A percentile compares a stretch with the other conserved stretches of the same genome.
Evolutionary conservation across 2,797 vertebrate genomes (phyloP).

Genomic region (Emydoidea blandingii): DNA sequence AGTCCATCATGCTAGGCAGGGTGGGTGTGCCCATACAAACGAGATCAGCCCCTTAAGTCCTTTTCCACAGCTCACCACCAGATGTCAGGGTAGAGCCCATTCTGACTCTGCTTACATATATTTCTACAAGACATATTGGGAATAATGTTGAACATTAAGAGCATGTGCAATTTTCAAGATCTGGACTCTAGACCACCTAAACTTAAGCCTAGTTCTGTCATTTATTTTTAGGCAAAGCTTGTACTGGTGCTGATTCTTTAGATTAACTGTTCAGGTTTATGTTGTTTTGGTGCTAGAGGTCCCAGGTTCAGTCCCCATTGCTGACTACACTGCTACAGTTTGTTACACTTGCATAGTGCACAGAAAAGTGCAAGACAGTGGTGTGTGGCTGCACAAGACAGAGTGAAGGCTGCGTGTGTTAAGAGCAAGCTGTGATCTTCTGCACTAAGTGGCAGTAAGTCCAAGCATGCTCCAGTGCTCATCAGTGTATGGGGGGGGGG

Average conservation of each 20-base stretch:
- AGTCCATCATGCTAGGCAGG: too few relatives aligned
- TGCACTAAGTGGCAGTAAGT: background rate
- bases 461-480: background rate
- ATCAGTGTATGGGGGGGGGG: background rate
- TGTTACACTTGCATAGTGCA: background rate
- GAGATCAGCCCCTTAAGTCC: too few relatives aligned
- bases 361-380: background rate
- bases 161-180: background rate
- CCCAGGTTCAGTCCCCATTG: background rate
- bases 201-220: background rate
- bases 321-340: background rate
- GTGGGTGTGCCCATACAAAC: too few relatives aligned
- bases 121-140: background rate
- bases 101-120: background rate
- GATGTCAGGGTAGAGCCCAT: too few relatives aligned
- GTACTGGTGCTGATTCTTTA: background rate
- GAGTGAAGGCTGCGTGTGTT: background rate
- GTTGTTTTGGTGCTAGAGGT: background rate
- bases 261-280: background rate
- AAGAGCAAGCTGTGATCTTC: background rate
- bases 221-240: background rate
- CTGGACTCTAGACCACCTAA: background rate
- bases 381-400: background rate
- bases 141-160: background rate
- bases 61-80: too few relatives aligned